phyloP scores from a whole-genome alignment of 1,140 invertebrate genomes.

The Liolophura sinensis region DNA sequence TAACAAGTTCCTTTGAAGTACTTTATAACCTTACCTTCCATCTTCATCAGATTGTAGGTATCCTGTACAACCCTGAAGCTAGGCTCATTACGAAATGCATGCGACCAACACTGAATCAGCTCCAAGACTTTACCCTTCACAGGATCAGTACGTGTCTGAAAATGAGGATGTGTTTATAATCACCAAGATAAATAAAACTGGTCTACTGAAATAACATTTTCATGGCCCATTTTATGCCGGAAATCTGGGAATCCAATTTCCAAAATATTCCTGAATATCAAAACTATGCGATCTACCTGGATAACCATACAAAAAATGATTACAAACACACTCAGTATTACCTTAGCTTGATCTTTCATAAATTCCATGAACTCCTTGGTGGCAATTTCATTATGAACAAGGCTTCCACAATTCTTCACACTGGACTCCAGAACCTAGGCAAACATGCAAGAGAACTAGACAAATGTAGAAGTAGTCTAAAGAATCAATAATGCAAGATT shows the following conservation, averaged over 20 bases:
- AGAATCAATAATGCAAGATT: background rate
- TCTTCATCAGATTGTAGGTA: slow-evolving; percentile 89
- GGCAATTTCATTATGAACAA: slow-evolving; percentile 91
- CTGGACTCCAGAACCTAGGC: slow-evolving; percentile 86
- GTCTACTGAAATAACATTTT: background rate
- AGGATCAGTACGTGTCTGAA: slow-evolving; percentile 56
- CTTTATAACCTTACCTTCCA: slow-evolving; percentile 68
- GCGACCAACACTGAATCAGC: slow-evolving; percentile 94
- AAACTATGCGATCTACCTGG: background rate
- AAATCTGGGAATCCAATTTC: background rate
- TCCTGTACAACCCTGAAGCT: slow-evolving; percentile 85
- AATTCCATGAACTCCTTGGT: slow-evolving; percentile 94
- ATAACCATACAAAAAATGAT: no score
- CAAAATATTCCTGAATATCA: background rate
- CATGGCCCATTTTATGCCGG: background rate
- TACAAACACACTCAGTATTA: slow-evolving; percentile 18
- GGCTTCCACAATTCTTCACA: slow-evolving; percentile 95
- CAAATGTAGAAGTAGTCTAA: background rate
- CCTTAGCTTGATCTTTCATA: slow-evolving; percentile 78
- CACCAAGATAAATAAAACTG: background rate
- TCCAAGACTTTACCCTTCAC: slow-evolving; percentile 89
- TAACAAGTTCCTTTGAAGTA: no score
- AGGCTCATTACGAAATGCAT: slow-evolving; percentile 89
- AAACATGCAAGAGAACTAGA: background rate
- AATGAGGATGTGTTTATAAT: slow-evolving; percentile 9